phyloP scores from a whole-genome alignment of 2,888 invertebrate genomes.

The Caenorhabditis sp. region DNA sequence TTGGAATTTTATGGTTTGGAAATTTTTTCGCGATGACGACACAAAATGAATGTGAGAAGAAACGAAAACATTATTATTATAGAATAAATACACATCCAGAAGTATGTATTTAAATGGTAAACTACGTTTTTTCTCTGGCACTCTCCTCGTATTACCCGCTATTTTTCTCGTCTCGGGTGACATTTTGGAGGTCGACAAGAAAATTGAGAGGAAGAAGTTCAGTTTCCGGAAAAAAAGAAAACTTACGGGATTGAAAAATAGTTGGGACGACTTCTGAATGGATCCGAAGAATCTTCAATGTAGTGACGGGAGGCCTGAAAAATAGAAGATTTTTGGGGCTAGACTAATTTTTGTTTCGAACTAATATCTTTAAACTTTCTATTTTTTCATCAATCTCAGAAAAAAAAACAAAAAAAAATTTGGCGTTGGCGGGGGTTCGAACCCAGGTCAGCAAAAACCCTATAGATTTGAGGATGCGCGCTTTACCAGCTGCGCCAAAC shows the following conservation, averaged over 20 bases:
- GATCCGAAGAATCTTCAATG: neutral
- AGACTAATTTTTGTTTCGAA: neutral
- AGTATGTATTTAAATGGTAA: neutral
- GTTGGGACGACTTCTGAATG: neutral
- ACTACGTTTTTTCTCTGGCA: neutral
- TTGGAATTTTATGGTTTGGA: neutral
- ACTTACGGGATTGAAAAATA: neutral
- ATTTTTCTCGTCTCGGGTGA: neutral
- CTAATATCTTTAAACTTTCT: no score
- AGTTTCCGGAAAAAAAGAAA: neutral
- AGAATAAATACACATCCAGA: neutral
- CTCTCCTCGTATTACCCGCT: neutral
- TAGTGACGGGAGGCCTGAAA: constrained; percentile 3
- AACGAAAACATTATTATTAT: neutral
- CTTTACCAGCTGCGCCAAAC: no score
- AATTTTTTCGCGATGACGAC: neutral
- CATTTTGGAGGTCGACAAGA: neutral
- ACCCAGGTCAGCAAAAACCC: no score
- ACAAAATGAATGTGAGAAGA: neutral
- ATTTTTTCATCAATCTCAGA: no score
- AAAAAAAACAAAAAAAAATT: no score
- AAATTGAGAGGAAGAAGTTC: neutral
- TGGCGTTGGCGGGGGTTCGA: no score
- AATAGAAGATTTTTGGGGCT: no score
- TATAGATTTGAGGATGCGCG: no score